Base-by-base conservation (phyloP, 1,140 invertebrate species). In the Vanessa atalanta region DNA sequence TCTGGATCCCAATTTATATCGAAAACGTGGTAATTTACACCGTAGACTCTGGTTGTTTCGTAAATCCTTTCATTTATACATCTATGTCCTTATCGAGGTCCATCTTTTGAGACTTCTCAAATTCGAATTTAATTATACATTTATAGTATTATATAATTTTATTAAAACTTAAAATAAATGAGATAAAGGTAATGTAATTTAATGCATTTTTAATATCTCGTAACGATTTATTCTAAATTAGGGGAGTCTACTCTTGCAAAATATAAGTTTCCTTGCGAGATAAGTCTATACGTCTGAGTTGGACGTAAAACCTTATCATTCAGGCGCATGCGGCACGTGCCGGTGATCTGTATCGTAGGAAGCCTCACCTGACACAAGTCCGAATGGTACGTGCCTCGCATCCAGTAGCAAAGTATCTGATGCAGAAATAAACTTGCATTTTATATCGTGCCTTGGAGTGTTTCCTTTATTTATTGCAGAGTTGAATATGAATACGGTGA, bases 321-420 rank as follows among this genome's bases (percentile, higher is more conserved):
- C 64, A 68, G 60, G 70, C 26, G 50, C 64, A 48, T 15, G 51
- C 48, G 70, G 83, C 86, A 88, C 84, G 84, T 80, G 83, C 78
- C 76, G 65, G 75, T 78, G 83, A 86, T 87, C 79, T 85, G 80
- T 86, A 88, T 85, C 82, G 72, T 50, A 63, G 48, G 78, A 77
- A 75, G 82, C 78, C 80, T 82, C 83, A 88, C 86, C 84, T 88
- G 86, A 86, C 82, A 79, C 80, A 79, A 78, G 79, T 73, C 71
- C 73, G 74, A 75, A 48, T 65, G 23, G 37, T 73, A 82, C 78
- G 78, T 82, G 80, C 74, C 69, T 16, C 53, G 78, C 71, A 78
- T 80, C 47, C 71, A 71, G 65, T 16, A 61, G 47, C 75, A 60
- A 70, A 72, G 57, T 68, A 73, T 73, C 55, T 61, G 57, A 74